Base-by-base conservation (phyloP, 2,113 vertebrate genomes). In the Trichomycterus rosablanca region DNA sequence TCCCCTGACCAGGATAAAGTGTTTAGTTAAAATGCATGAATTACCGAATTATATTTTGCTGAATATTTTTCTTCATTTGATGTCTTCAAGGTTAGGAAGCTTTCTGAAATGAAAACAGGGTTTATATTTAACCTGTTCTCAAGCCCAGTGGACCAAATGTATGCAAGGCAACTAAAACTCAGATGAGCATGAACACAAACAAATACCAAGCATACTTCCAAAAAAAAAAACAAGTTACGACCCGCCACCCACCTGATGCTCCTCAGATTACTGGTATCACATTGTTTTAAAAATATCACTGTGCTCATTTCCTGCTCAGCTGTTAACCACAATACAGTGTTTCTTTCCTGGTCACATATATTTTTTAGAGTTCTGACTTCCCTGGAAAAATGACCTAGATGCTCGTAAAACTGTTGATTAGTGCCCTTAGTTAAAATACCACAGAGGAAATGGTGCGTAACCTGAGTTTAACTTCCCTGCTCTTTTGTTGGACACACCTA, bases 141-240 rank as follows among this genome's bases (percentile, higher is more conserved):
- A 4, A 7, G 26, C 3, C 26, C 26, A 4, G 7, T 7, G 26
- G 26, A 4, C n/a, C 26, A 7, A 30, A 30, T 7, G 7, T 7
- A 3, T 30, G 26, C 26, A 3, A 30, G 26, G 26, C 3, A 30
- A 7, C 26, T 30, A 3, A 7, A 7, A 7, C 24, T 11, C 20
- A 58, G 12, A 37, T 19, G 45, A 22, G 15, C 48, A 45, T 7
- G 39, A 30, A 51, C 11, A 16, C 12, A 40, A 50, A 57, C 42
- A 74, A 74, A 84, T 84, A 83, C 85, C 85, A 82, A 59, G 72
- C 66, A 81, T 77, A 60, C 66, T 78, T 83, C 30, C 20, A 46
- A 28, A 28, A 74, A 46, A 28, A 28, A 74, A 70, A 70, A 63
- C 83, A 83, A 74, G 82, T 76, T 81, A 16, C 3, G 78, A 69